phyloP scores from a whole-genome alignment of 2,888 invertebrate species.

The Cerceris ruficornis region DNA sequence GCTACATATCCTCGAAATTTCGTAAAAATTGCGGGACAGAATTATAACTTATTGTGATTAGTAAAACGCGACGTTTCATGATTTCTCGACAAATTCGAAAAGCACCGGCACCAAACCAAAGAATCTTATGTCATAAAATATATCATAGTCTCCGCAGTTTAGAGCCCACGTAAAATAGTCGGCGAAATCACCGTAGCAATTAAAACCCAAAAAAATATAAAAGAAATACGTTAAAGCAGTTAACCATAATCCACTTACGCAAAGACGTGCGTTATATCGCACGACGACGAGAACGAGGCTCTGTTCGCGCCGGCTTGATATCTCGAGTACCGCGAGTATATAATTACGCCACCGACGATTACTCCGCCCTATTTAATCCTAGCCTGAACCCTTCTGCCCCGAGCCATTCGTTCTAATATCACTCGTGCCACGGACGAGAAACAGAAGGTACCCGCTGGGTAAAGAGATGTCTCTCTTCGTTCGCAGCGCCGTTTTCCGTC shows the following conservation, averaged over 20 bases:
- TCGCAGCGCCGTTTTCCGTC: no score
- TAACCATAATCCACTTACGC: constrained; percentile 28
- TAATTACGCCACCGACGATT: constrained; percentile 61
- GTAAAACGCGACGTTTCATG: no score
- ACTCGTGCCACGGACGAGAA: constrained; percentile 12
- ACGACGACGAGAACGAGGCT: constrained; percentile 20
- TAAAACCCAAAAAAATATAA: not conserved
- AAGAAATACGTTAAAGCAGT: constrained; percentile 16
- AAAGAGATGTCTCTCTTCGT: not conserved
- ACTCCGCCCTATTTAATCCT: constrained; percentile 60
- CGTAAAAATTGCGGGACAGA: no score
- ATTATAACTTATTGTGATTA: no score
- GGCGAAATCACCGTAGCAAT: no score
- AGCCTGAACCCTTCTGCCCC: constrained; percentile 47
- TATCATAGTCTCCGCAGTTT: no score
- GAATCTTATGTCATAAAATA: no score
- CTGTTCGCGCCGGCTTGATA: not conserved
- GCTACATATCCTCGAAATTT: no score
- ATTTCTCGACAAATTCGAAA: no score
- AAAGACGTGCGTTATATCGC: constrained; percentile 14
- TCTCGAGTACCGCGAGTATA: constrained; percentile 40
- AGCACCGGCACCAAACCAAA: no score
- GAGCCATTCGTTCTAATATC: constrained; percentile 52
- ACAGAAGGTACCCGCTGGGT: constrained; percentile 14
- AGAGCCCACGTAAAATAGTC: no score